A percentile compares a stretch with the other conserved stretches of the same genome.
Conservation (phyloP, 2,797 vertebrate species). For the Paramormyrops hopkinsi region DNA sequence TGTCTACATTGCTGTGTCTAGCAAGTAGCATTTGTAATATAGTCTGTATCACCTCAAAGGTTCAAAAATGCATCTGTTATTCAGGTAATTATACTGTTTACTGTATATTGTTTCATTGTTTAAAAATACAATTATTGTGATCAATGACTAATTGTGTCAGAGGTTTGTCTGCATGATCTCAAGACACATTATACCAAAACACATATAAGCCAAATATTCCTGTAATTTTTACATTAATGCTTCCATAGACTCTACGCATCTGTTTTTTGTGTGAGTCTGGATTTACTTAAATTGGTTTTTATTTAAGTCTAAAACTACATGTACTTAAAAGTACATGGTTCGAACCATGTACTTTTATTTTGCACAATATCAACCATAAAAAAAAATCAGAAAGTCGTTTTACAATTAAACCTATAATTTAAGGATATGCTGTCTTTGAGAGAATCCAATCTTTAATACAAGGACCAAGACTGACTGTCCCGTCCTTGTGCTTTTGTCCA, state of each 20-base stretch:
- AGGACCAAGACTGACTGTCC: not conserved
- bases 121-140: not conserved
- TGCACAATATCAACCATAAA: not conserved
- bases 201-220: not conserved
- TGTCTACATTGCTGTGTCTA: not conserved
- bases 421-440: not conserved
- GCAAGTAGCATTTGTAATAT: not conserved
- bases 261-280: not conserved
- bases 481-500: not conserved
- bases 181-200: not conserved
- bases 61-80: not conserved
- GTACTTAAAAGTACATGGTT: not conserved
- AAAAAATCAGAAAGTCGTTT: not conserved
- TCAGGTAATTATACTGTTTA: not conserved
- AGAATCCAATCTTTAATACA: not conserved
- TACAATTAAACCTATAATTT: not conserved
- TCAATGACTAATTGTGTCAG: not conserved
- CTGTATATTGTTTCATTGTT: not conserved
- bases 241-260: not conserved
- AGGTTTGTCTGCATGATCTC: not conserved
- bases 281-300: not conserved
- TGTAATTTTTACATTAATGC: not conserved
- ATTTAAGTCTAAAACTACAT: not conserved
- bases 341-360: not conserved
- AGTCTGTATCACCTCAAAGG: not conserved